phyloP scores from a whole-genome alignment of 2,888 invertebrate species.

The Tanypteryx hageni region DNA sequence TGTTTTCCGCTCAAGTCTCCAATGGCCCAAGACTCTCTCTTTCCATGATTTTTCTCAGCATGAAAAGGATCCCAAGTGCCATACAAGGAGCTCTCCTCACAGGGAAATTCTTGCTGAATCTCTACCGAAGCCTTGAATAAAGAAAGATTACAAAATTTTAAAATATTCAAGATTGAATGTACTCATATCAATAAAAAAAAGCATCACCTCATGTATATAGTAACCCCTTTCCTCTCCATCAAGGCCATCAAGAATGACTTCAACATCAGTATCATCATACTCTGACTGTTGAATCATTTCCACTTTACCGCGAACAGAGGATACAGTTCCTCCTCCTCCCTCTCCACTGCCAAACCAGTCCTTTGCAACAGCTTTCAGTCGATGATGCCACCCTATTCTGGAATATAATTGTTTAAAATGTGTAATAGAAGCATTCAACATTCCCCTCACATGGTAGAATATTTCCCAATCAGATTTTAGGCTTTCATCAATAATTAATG shows the following conservation, averaged over 20 bases:
- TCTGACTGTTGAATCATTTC: slow-evolving; percentile 92
- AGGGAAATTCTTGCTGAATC: slow-evolving; percentile 90
- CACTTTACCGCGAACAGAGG: slow-evolving; percentile 83
- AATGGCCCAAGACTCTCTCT: slow-evolving; percentile 90
- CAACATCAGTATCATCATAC: slow-evolving; percentile 88
- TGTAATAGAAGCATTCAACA: not conserved
- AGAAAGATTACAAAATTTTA: not conserved
- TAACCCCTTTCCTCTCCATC: slow-evolving; percentile 82
- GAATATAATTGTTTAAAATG: slow-evolving; percentile 69
- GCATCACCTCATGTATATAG: slow-evolving; percentile 86
- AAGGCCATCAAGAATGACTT: slow-evolving; percentile 86
- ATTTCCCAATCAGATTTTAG: too few species aligned
- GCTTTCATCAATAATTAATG: too few species aligned
- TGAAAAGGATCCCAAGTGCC: slow-evolving; percentile 90
- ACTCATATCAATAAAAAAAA: not conserved
- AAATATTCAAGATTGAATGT: not conserved
- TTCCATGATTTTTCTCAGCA: slow-evolving; percentile 82
- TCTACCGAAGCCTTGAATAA: slow-evolving; percentile 85
- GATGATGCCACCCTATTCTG: slow-evolving; percentile 85
- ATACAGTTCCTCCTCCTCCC: slow-evolving; percentile 70
- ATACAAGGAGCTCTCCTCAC: slow-evolving; percentile 88
- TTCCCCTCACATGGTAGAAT: too few species aligned
- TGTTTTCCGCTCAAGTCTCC: slow-evolving; percentile 93
- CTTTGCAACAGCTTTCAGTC: slow-evolving; percentile 89
- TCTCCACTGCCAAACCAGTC: slow-evolving; percentile 93